Evolutionary conservation across 2,888 invertebrate species (phyloP), one percentile per base, ranked within the genome.

Genomic region (Apomyelois bistriatella): DNA sequence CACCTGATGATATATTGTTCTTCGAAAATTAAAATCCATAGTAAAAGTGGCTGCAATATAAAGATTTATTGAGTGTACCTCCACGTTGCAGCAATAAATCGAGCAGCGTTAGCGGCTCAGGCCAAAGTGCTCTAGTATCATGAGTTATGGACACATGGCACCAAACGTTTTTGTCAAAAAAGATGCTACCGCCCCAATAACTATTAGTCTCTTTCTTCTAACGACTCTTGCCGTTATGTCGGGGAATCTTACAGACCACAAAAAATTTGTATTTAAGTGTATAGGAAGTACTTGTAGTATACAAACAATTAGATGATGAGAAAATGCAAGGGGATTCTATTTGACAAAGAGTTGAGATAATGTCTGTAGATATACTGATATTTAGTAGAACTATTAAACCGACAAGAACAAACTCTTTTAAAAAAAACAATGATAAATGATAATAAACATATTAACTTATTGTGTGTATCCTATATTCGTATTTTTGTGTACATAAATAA

Each of bases 81-180:
- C 60, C 79, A 78, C 79, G 79, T 75, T 68, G 63, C 59, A 58
- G 62, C 70, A 55, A 79, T 80, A 79, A 80, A 80, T 80, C 76
- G 70, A 58, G 56, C 52, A 61, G 71, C 61, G 63, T 76, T 68
- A 74, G 70, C 66, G 70, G 76, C 67, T 68, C 68, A 56, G 64
- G 63, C 68, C 68, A 68, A 75, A 78, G 76, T 77, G 74, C 65
- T 59, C 68, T 70, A 70, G 69, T 72, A 68, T 68, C 68, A 72
- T 78, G 77, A 76, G 74, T 76, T 77, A 76, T 73, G 64, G 71
- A 65, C 69, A 70, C 70, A 64, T 66, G 64, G 70, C 58, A 52
- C 67, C 69, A 61, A 69, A 61, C 65, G 67, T 72, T 77, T 77
- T 76, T 77, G 69, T 68, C 66, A 66, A 68, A 65, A 65, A 61